These are phyloP conservation scores for Cataglyphis hispanica DNA, from an alignment of 1,140 invertebrate genomes.

Conservation along the genomic window DNA sequence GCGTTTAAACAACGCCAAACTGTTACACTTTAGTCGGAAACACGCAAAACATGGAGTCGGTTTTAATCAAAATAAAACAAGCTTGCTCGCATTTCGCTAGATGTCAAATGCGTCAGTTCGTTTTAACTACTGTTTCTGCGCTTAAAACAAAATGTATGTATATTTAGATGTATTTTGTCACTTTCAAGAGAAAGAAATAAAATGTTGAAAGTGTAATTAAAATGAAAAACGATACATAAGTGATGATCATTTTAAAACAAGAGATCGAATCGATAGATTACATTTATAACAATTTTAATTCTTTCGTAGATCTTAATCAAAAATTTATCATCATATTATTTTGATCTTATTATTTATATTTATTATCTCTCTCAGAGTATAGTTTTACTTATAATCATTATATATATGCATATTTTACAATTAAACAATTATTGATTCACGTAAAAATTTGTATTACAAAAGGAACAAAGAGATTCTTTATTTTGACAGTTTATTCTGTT, in stretches of 20 bases:
- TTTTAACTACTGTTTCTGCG: not conserved
- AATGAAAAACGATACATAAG: not conserved
- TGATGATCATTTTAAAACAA: not conserved
- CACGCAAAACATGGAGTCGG: not conserved
- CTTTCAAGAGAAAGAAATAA: not conserved
- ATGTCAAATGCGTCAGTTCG: not conserved
- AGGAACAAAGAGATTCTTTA: no score
- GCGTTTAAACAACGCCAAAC: not conserved
- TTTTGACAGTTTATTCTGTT: no score
- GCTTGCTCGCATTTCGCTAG: not conserved
- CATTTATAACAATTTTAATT: not conserved
- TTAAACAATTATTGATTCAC: no score
- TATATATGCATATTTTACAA: no score
- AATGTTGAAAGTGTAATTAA: not conserved
- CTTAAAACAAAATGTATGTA: not conserved
- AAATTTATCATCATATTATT: not conserved
- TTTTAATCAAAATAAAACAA: conserved; percentile 14
- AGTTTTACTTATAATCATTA: no score
- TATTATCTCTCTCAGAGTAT: not conserved
- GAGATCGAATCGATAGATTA: not conserved
- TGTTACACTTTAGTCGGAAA: not conserved
- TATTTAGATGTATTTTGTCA: not conserved
- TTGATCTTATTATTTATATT: not conserved
- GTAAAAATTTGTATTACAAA: no score
- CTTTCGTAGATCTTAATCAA: not conserved